Conservation (phyloP, 2,113 vertebrate species). For the Bothrops jararaca region DNA sequence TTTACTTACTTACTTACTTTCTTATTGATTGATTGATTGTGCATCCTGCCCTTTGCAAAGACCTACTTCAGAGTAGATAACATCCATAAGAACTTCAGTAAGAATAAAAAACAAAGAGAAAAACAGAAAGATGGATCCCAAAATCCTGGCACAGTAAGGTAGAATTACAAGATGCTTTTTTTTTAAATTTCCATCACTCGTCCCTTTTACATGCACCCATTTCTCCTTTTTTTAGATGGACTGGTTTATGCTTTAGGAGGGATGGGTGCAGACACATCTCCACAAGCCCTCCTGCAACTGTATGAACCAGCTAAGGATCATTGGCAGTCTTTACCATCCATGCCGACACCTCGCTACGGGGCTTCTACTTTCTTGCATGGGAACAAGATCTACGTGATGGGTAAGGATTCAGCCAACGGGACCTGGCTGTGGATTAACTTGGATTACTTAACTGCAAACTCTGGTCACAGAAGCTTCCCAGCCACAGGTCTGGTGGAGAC, state of each 20-base stretch:
- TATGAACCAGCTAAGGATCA: conserved; percentile 87
- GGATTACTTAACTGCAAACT: neutral
- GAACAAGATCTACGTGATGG: conserved; percentile 89
- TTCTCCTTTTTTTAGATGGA: conserved; percentile 76
- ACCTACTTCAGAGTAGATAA: neutral
- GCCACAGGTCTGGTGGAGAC: neutral
- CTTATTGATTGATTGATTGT: no score
- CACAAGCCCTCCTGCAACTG: conserved; percentile 87
- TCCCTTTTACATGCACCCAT: neutral
- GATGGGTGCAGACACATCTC: conserved; percentile 89
- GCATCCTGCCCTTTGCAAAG: neutral
- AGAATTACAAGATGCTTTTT: neutral
- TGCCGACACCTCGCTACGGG: conserved; percentile 95
- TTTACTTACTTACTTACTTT: neutral
- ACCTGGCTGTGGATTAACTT: no score
- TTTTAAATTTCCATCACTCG: neutral
- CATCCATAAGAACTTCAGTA: neutral
- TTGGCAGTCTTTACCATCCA: conserved; percentile 86
- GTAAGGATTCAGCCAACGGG: conserved; percentile 61
- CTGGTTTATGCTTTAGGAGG: conserved; percentile 89
- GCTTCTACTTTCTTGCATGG: conserved; percentile 85
- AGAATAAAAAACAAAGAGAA: neutral
- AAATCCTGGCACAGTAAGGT: neutral
- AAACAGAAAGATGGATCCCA: neutral
- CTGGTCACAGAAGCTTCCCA: neutral